Evolutionary conservation across 2,888 invertebrate species (phyloP).

Genomic region (Scaptomyza polygonia): DNA sequence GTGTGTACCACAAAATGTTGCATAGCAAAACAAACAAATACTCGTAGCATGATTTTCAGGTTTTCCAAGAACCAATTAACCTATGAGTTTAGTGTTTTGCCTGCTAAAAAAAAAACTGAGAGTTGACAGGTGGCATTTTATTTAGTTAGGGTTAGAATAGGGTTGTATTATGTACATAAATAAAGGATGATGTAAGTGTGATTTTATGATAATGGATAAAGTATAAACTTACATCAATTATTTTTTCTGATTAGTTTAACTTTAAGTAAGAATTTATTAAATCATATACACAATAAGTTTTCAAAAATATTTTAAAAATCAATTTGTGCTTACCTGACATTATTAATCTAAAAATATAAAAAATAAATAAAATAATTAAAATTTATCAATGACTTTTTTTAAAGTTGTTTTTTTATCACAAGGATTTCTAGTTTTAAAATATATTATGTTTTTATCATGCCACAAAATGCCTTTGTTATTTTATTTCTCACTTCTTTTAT

Average conservation of each 20-base stretch:
- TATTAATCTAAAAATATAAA: neutral
- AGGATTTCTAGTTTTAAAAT: too few species aligned
- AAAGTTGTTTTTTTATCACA: too few species aligned
- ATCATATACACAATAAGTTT: too few species aligned
- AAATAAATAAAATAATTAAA: neutral
- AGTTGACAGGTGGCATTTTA: constrained; percentile 1
- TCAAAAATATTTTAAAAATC: too few species aligned
- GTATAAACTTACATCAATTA: too few species aligned
- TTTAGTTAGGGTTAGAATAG: neutral
- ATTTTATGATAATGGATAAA: too few species aligned
- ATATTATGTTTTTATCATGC: too few species aligned
- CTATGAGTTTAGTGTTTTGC: constrained; percentile 2
- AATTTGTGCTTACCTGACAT: too few species aligned
- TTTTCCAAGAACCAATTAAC: constrained; percentile 38
- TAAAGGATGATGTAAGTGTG: neutral
- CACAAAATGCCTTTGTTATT: too few species aligned
- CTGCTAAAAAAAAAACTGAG: neutral
- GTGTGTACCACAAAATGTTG: constrained; percentile 19
- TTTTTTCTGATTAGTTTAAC: too few species aligned
- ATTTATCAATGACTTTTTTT: too few species aligned
- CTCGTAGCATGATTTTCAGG: constrained; percentile 2
- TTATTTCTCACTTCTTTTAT: neutral
- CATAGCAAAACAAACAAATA: constrained; percentile 3
- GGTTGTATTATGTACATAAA: neutral
- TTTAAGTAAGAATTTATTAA: too few species aligned